A percentile compares a stretch with the other conserved stretches of the same genome.
Conservation (phyloP, 2,888 invertebrate species). For the Sarcophaga variegata region DNA sequence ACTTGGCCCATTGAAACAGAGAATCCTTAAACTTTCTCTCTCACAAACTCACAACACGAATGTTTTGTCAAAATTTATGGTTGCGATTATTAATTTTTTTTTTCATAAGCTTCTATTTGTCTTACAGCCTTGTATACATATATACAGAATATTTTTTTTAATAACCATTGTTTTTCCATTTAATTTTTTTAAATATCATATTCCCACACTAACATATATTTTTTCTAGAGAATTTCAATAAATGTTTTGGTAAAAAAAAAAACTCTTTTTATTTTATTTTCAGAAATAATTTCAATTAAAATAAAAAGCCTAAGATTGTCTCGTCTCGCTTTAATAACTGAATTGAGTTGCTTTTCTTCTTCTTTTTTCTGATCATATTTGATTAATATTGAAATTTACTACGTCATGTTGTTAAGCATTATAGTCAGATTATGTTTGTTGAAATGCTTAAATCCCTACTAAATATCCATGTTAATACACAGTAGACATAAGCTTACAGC, state of each 20-base stretch:
- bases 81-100: no score
- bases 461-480: neutral
- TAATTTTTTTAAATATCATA: no score
- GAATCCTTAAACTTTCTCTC: no score
- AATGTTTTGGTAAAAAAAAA: neutral
- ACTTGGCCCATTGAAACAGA: slow-evolving; percentile 3
- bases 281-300: neutral
- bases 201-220: no score
- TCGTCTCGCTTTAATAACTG: no score
- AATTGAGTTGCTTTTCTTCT: neutral
- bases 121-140: no score
- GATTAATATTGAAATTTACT: neutral
- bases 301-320: neutral
- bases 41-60: no score
- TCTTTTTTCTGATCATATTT: neutral
- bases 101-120: no score
- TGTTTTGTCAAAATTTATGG: no score
- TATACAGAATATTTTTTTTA: no score
- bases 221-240: no score
- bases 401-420: neutral
- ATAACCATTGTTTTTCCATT: no score
- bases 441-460: slow-evolving; percentile 37
- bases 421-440: neutral
- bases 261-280: neutral
- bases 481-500: neutral